Conservation (phyloP, 2,113 vertebrate species). For the Ceyx cyanopectus region DNA sequence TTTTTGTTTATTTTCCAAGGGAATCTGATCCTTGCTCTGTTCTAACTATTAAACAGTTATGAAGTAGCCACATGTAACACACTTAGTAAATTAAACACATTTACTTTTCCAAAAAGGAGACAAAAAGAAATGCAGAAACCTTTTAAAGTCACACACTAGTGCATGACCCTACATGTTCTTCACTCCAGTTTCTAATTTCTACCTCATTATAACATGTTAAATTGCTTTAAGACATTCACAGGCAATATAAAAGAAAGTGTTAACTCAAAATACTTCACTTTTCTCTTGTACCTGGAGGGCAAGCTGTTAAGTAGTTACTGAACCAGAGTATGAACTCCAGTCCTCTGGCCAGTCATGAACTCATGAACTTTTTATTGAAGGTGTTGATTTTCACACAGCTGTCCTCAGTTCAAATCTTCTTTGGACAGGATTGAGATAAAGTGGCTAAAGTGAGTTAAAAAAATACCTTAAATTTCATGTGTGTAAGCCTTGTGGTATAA, state of each 20-base stretch:
- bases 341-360: neutral
- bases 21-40: neutral
- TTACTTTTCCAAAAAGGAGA: neutral
- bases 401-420: neutral
- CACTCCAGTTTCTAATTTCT: neutral
- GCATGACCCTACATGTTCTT: neutral
- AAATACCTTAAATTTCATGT: neutral
- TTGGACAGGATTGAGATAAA: neutral
- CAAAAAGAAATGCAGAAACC: neutral
- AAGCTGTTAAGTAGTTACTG: neutral
- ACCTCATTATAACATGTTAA: neutral
- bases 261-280: neutral
- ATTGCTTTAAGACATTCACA: neutral
- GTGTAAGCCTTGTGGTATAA: neutral
- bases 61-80: neutral
- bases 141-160: neutral
- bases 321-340: neutral
- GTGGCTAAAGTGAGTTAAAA: rapidly evolving
- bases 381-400: slow-evolving; percentile 2
- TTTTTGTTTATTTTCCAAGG: neutral
- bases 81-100: neutral
- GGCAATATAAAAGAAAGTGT: neutral
- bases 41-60: neutral
- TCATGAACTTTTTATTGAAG: neutral
- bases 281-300: neutral